These are phyloP conservation scores for Loriculus beryllinus DNA, from an alignment of 2,797 vertebrate species.

Conservation along the genomic window DNA sequence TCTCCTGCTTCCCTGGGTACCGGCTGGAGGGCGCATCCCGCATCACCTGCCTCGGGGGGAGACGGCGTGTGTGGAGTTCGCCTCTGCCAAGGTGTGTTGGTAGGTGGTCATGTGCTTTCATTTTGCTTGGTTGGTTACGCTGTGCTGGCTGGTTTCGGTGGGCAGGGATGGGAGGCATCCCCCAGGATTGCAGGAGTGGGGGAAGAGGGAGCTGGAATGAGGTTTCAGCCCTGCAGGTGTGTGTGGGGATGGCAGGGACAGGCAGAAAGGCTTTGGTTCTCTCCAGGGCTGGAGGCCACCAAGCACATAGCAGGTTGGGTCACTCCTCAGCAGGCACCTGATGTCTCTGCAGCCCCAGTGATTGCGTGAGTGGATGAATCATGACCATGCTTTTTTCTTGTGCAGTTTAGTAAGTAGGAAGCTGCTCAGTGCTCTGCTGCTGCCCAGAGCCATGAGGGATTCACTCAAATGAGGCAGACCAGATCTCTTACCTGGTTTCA, in stretches of 20 bases:
- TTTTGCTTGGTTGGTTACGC: conserved; percentile 83
- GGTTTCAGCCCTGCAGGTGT: not conserved
- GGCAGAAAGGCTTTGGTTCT: not conserved
- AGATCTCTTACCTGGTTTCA: not conserved
- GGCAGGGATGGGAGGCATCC: not conserved
- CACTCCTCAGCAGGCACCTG: fast-evolving
- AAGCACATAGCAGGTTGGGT: fast-evolving
- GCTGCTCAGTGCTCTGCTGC: not conserved
- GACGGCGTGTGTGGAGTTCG: conserved; percentile 98
- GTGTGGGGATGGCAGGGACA: not conserved
- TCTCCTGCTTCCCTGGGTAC: conserved; percentile 97
- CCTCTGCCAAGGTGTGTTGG: conserved; percentile 99
- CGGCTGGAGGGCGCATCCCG: conserved; percentile 91
- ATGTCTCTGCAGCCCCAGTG: not conserved
- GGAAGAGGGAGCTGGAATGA: not conserved
- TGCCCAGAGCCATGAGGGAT: not conserved
- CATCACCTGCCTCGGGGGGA: conserved; percentile 96
- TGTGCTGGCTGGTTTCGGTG: not conserved
- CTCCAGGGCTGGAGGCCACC: fast-evolving
- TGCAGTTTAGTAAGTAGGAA: not conserved
- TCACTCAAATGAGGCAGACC: not conserved
- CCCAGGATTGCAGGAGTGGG: not conserved
- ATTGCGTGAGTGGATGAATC: fast-evolving
- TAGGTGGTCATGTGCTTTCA: conserved; percentile 98
- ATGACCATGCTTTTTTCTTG: fast-evolving